phyloP scores from a whole-genome alignment of 2,888 invertebrate genomes.

The Tromatobia lineatoria region DNA sequence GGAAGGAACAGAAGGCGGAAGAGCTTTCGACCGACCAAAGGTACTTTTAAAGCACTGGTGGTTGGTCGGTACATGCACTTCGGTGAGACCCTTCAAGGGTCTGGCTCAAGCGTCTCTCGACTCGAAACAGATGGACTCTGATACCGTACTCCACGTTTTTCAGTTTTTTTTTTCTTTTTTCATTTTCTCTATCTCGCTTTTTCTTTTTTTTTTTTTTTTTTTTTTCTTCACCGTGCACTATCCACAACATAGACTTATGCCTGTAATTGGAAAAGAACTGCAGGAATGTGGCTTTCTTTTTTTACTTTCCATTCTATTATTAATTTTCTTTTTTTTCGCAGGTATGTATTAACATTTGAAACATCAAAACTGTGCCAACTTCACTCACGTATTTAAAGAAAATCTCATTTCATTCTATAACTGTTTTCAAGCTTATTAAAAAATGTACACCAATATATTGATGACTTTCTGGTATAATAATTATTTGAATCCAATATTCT shows the following conservation, averaged over 20 bases:
- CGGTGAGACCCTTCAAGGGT: constrained; percentile 37
- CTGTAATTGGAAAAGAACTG: constrained; percentile 62
- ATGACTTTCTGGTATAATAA: too few relatives aligned
- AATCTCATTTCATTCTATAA: too few relatives aligned
- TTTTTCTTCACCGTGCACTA: constrained; percentile 2
- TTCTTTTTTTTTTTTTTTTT: constrained; percentile 10
- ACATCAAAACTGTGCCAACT: not conserved
- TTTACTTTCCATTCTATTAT: constrained; percentile 13
- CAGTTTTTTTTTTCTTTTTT: not conserved
- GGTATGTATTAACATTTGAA: not conserved
- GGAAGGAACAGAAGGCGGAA: not conserved
- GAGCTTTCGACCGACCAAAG: constrained; percentile 20
- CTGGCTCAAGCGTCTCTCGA: constrained; percentile 9
- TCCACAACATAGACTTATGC: constrained; percentile 49
- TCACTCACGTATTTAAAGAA: not conserved
- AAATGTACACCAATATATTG: too few relatives aligned
- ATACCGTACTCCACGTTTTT: constrained; percentile 18
- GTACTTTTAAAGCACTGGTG: constrained; percentile 49
- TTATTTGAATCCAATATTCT: too few relatives aligned
- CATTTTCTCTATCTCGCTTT: constrained; percentile 20
- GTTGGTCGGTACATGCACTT: constrained; percentile 37
- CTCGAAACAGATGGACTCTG: constrained; percentile 32
- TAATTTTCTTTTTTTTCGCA: not conserved
- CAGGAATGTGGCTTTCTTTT: constrained; percentile 9
- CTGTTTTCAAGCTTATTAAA: too few relatives aligned